Evolutionary conservation across 2,888 invertebrate species (phyloP).

Genomic region (Phytoseiulus persimilis): DNA sequence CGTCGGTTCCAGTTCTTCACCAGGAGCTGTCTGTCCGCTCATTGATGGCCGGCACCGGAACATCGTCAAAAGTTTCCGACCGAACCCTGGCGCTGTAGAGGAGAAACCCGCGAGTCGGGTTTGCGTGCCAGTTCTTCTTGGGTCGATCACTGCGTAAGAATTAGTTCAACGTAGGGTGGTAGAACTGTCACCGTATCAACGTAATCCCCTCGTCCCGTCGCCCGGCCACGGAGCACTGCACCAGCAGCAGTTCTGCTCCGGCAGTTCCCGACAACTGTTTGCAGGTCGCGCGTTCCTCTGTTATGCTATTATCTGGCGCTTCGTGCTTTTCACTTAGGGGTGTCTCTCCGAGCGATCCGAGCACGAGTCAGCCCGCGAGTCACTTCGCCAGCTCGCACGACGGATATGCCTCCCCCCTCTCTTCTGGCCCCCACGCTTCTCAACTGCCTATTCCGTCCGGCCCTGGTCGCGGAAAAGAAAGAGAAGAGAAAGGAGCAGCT

Average conservation of each 20-base stretch:
- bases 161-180: not conserved
- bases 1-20: not conserved
- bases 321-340: not conserved
- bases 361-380: not conserved
- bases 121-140: not conserved
- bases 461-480: not conserved
- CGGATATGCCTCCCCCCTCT: not conserved
- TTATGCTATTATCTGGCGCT: not conserved
- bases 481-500: not conserved
- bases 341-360: not conserved
- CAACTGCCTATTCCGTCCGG: not conserved
- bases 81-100: not conserved
- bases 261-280: not conserved
- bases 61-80: not conserved
- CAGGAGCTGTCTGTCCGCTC: not conserved
- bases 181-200: conserved; percentile 5
- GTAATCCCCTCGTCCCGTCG: not conserved
- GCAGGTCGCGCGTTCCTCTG: not conserved
- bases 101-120: not conserved
- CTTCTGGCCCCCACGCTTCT: not conserved
- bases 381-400: not conserved
- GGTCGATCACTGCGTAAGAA: not conserved
- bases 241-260: not conserved
- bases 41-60: not conserved
- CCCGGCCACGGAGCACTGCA: not conserved